Evolutionary conservation across 2,113 vertebrate species (phyloP), one percentile per base, ranked within the genome.

Genomic region (Rhynchomys soricoides): DNA sequence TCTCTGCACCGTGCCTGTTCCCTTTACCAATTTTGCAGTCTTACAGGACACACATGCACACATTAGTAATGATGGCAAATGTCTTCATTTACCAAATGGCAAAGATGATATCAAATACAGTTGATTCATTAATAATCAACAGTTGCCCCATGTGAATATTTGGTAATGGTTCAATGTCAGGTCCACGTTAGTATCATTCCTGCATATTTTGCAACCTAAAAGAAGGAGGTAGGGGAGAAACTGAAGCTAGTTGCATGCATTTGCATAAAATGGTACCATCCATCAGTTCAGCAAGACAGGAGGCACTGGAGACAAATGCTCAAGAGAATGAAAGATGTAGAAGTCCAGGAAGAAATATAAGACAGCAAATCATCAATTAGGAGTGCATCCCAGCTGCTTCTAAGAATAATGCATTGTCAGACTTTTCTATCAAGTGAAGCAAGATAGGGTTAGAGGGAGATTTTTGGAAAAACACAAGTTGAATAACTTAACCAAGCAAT

Each of bases 301-400:
- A 94, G 71, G 70, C 10, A 3, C 50, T 59, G 55, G 79, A 92
- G 79, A 37, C 94, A 96, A 93, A 93, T 57, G 83, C 83, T 78
- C 62, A 70, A 57, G 77, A 96, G 74, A 95, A 93, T 85, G 90
- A 96, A 91, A 87, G 62, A 94, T 95, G 62, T 83, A 55, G 50
- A 68, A 86, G 92, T 95, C 59, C 29, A 86, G 89, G 78, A 86
- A 86, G 88, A 87, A 97, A 90, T 74, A 55, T 2, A 90, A 40
- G 66, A 94, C 90, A 91, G 94, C 68, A 97, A 87, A 81, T 95
- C 90, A 96, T 83, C 92, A 93, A 91, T 85, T 64, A 93, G 55
- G 91, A 90, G 86, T 50, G 74, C 3, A 79, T 64, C 66, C 70
- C 74, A 70, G 8, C 62, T 97, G 90, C 90, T 87, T 83, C 87